Evolutionary conservation across 2,797 vertebrate genomes (phyloP).

Genomic region (Leuciscus waleckii): DNA sequence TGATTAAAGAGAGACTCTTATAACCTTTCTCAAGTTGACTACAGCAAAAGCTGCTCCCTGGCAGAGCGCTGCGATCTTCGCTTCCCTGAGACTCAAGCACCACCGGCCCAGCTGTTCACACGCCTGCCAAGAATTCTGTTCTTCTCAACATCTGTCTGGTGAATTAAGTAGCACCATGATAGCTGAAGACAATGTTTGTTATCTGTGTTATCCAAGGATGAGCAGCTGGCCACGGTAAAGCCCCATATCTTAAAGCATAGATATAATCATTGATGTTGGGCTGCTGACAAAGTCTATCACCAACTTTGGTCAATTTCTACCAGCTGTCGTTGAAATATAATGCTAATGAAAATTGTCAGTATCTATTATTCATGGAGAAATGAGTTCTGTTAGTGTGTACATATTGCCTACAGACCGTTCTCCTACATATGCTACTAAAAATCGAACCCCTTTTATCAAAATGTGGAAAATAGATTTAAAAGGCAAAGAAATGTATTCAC

Average conservation of each 20-base stretch:
- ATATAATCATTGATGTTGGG: slow-evolving; percentile 25
- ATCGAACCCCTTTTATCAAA: no score
- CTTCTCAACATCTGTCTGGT: slow-evolving; percentile 38
- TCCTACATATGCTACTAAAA: no score
- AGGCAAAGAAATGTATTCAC: not conserved
- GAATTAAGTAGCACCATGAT: slow-evolving; percentile 34
- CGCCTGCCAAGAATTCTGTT: slow-evolving; percentile 36
- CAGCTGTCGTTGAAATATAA: slow-evolving; percentile 29
- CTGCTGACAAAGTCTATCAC: slow-evolving; percentile 5
- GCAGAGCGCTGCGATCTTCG: not conserved
- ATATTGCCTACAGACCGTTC: no score
- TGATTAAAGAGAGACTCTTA: slow-evolving; percentile 34
- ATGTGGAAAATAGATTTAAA: not conserved
- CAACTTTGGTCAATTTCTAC: slow-evolving; percentile 18
- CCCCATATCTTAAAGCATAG: slow-evolving; percentile 12
- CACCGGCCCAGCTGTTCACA: slow-evolving; percentile 33
- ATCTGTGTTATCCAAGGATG: slow-evolving; percentile 9
- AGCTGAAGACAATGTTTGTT: slow-evolving; percentile 37
- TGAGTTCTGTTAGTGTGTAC: not conserved
- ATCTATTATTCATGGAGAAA: not conserved
- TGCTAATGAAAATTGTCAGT: slow-evolving; percentile 20
- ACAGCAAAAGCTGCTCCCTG: not conserved
- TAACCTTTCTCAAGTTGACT: slow-evolving; percentile 18
- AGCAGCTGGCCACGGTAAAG: slow-evolving; percentile 23
- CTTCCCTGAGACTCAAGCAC: slow-evolving; percentile 22